Evolutionary conservation across 2,113 vertebrate species (phyloP).

Genomic region (Nothobranchius kuhntae): DNA sequence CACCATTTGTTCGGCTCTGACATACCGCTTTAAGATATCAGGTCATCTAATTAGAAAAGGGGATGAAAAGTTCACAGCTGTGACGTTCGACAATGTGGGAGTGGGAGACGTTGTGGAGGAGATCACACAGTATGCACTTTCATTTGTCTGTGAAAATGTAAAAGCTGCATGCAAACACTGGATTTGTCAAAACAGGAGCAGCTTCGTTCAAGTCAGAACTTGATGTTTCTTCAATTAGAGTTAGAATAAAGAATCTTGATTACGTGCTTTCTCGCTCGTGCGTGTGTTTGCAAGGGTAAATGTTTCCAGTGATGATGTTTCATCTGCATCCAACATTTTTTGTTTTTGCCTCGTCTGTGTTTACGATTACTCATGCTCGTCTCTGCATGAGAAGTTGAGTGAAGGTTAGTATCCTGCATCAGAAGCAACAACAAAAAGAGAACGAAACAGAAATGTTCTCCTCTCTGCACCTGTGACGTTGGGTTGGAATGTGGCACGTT

Average conservation of each 20-base stretch:
- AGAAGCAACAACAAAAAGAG: background rate
- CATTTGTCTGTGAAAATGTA: slow-evolving; percentile 35
- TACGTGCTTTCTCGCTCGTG: background rate
- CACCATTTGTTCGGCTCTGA: slow-evolving; percentile 44
- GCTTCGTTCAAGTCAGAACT: background rate
- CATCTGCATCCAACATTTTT: slow-evolving; percentile 6
- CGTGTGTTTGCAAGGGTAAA: slow-evolving; percentile 1
- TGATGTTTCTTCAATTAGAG: slow-evolving; percentile 5
- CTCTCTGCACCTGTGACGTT: background rate
- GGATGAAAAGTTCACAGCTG: slow-evolving; percentile 70
- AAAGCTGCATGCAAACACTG: slow-evolving; percentile 29
- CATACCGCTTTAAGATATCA: slow-evolving; percentile 62
- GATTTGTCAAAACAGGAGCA: background rate
- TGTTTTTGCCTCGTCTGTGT: slow-evolving; percentile 10
- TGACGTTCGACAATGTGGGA: slow-evolving; percentile 61
- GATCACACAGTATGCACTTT: slow-evolving; percentile 46
- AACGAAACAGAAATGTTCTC: background rate
- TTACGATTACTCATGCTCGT: slow-evolving; percentile 20
- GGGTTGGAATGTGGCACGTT: slow-evolving; percentile 9
- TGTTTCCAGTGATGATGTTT: slow-evolving; percentile 15
- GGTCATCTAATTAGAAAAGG: slow-evolving; percentile 71
- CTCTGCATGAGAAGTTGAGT: slow-evolving; percentile 7
- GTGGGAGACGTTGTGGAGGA: slow-evolving; percentile 56
- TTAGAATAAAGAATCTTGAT: slow-evolving; percentile 1
- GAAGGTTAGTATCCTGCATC: slow-evolving; percentile 14